Conservation (phyloP, 2,888 invertebrate genomes). For the Scaptomyza tumidula region DNA sequence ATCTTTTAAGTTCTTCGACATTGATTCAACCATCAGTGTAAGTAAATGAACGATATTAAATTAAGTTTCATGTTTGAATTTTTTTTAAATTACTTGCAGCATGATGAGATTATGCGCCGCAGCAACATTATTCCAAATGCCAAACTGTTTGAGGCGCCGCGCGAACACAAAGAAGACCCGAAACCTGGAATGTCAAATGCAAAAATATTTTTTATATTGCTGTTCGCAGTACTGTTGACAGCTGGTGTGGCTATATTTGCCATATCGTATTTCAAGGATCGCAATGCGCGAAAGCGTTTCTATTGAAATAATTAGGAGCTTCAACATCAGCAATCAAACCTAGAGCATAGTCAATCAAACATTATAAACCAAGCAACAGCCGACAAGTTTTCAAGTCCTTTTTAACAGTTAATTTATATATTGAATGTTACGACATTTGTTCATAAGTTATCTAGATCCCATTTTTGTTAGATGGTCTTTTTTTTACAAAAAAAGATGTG, state of each 20-base stretch:
- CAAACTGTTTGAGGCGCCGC: slow-evolving; percentile 93
- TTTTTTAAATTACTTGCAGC: slow-evolving; percentile 52
- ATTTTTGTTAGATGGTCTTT: slow-evolving; percentile 32
- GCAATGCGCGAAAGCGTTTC: slow-evolving; percentile 94
- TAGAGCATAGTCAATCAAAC: slow-evolving; percentile 56
- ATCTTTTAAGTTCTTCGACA: slow-evolving; percentile 95
- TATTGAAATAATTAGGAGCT: slow-evolving; percentile 64
- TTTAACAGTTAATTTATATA: slow-evolving; percentile 58
- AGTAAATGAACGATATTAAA: slow-evolving; percentile 16
- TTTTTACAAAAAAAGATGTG: slow-evolving; percentile 16
- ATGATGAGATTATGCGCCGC: slow-evolving; percentile 86
- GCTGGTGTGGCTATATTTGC: slow-evolving; percentile 94
- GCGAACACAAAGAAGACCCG: slow-evolving; percentile 95
- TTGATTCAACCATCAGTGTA: slow-evolving; percentile 89
- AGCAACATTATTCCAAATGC: slow-evolving; percentile 95
- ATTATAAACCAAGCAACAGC: slow-evolving; percentile 40
- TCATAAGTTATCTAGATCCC: slow-evolving; percentile 45
- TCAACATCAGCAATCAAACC: slow-evolving; percentile 42
- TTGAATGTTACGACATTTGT: slow-evolving; percentile 53
- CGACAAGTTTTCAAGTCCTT: slow-evolving; percentile 50
- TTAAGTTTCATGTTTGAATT: not conserved
- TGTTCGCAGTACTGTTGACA: slow-evolving; percentile 92
- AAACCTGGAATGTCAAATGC: slow-evolving; percentile 95
- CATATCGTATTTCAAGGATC: slow-evolving; percentile 97
- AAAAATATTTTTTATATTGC: slow-evolving; percentile 94